Conservation (phyloP, 2,113 vertebrate genomes). For the Sorex fumeus region DNA sequence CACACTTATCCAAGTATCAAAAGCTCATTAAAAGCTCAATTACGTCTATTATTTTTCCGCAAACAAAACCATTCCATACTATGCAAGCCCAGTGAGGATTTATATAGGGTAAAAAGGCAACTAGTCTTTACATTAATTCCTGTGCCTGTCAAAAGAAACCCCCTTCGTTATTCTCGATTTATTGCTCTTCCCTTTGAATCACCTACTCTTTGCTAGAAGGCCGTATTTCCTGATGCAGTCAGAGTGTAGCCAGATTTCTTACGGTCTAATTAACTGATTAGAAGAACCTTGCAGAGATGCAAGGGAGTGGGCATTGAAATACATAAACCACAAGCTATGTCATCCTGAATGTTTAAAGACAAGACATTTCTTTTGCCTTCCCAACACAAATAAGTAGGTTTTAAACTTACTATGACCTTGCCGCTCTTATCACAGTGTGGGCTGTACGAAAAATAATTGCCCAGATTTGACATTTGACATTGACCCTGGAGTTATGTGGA, state of each 20-base stretch:
- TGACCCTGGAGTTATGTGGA: neutral
- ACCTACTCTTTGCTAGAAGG: conserved; percentile 13
- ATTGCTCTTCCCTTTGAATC: neutral
- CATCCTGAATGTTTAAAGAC: neutral
- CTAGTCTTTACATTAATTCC: neutral
- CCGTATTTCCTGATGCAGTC: neutral
- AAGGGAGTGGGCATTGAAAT: neutral
- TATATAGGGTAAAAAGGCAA: neutral
- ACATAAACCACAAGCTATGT: neutral
- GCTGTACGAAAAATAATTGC: conserved; percentile 8
- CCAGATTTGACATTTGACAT: neutral
- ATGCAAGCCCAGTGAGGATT: neutral
- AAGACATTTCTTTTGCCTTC: neutral
- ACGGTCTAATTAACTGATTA: neutral
- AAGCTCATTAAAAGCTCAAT: neutral
- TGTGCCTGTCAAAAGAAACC: neutral
- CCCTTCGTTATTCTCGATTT: neutral
- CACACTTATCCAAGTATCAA: neutral
- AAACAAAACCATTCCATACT: neutral
- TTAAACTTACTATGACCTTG: neutral
- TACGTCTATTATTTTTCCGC: neutral
- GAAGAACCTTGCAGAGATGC: neutral
- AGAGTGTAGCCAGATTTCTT: neutral
- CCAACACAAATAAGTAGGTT: neutral
- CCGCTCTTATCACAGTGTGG: neutral